phyloP scores from a whole-genome alignment of 2,797 vertebrate species.

The Spinus pinus region DNA sequence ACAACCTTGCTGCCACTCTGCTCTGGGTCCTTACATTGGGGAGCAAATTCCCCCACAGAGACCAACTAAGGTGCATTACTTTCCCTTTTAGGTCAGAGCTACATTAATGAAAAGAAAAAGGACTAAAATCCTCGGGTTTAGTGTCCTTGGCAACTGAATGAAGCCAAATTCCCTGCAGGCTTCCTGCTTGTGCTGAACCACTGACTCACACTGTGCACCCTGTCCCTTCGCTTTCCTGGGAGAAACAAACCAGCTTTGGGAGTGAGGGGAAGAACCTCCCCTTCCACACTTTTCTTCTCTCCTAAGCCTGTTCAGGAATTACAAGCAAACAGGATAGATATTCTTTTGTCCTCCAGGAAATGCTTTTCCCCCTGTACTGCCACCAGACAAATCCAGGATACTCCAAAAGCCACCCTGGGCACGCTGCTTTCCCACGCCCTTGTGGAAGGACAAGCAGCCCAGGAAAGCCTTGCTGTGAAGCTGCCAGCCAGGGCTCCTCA shows the following conservation, averaged over 20 bases:
- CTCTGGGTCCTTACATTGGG: background rate
- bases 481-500: background rate
- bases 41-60: background rate
- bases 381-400: background rate
- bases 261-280: accelerated
- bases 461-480: background rate
- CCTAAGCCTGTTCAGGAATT: background rate
- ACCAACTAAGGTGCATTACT: background rate
- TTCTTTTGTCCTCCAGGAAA: background rate
- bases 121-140: background rate
- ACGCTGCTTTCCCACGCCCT: accelerated
- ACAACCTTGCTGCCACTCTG: background rate
- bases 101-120: background rate
- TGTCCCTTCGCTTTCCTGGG: background rate
- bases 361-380: accelerated
- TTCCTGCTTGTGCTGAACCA: background rate
- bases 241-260: background rate
- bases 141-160: background rate
- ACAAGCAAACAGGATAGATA: background rate
- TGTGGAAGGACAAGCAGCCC: background rate
- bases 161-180: background rate
- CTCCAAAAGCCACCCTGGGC: background rate
- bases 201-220: accelerated
- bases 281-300: background rate
- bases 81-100: background rate